Evolutionary conservation across 1,140 invertebrate genomes (phyloP), one percentile per base, ranked within the genome.

Genomic region (Drosophila bocqueti): DNA sequence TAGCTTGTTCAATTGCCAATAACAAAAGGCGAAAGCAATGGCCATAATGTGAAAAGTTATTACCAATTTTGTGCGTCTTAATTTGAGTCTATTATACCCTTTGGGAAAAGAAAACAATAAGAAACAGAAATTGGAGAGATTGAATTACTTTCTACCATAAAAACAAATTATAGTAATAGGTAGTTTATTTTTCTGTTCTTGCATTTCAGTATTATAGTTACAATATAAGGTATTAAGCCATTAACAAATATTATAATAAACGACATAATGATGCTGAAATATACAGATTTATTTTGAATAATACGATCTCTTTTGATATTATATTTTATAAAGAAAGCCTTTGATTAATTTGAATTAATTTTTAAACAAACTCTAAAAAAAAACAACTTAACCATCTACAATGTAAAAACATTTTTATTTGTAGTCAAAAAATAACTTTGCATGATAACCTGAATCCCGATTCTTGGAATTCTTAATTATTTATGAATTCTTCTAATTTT

Each of bases 1-100:
- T 73, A 52, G 69, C 67, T 52, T 29, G 54, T 43, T 72, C 68
- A 60, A 72, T 73, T 60, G 69, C 40, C 69, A 73, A 73, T 73
- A 73, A 73, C 69, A 58, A 73, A 73, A 73, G 49, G 24, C 67
- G 34, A 60, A 36, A 72, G 26, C 29, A 36, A n/a, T 34, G 24
- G 31, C 54, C 46, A 40, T 50, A 61, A 73, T 36, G 24, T 18
- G n/a, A 18, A 31, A 43, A 24, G 68, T 24, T 52, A 61, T 73
- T 73, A 52, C 45, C 46, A 73, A 52, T 61, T 42, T 31, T 36
- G 1, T 38, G 40, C 38, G 46, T 29, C 36, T 38, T 24, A 55
- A 55, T 55, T n/a, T 67, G 31, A 40, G 24, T 10, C 26, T 36
- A 50, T 31, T 50, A 21, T 43, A 18, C 11, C 11, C 0, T 18